phyloP scores from a whole-genome alignment of 2,113 vertebrate species.

The Ciconia maguari region DNA sequence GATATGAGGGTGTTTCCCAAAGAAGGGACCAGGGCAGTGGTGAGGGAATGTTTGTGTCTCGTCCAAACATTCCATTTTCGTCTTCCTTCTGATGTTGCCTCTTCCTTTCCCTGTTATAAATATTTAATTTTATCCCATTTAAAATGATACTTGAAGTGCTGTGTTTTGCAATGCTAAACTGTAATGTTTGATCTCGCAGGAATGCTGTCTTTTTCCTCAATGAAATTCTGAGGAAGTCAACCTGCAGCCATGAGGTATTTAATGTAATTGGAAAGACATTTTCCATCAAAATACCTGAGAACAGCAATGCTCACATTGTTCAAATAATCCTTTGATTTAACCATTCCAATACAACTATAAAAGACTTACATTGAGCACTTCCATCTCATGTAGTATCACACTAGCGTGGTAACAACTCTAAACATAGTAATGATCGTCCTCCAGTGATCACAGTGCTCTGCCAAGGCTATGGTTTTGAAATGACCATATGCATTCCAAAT shows the following conservation, averaged over 20 bases:
- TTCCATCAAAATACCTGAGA: not conserved
- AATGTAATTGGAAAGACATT: not conserved
- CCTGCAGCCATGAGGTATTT: not conserved
- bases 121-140: not conserved
- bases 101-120: not conserved
- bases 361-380: not conserved
- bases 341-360: not conserved
- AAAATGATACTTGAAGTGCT: not conserved
- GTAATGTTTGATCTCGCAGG: not conserved
- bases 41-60: not conserved
- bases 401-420: not conserved
- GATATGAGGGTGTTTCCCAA: not conserved
- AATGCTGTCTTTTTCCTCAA: not conserved
- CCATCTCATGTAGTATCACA: not conserved
- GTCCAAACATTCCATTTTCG: not conserved
- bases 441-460: not conserved
- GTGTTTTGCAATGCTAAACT: not conserved
- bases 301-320: not conserved
- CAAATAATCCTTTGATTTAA: not conserved
- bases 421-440: not conserved
- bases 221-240: not conserved
- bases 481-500: not conserved
- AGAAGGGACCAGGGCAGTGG: not conserved
- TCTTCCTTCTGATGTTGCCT: not conserved
- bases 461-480: conserved; percentile 14